Evolutionary conservation across 2,113 vertebrate species (phyloP), one percentile per base, ranked within the genome.

Genomic region (Nerophis lumbriciformis): DNA sequence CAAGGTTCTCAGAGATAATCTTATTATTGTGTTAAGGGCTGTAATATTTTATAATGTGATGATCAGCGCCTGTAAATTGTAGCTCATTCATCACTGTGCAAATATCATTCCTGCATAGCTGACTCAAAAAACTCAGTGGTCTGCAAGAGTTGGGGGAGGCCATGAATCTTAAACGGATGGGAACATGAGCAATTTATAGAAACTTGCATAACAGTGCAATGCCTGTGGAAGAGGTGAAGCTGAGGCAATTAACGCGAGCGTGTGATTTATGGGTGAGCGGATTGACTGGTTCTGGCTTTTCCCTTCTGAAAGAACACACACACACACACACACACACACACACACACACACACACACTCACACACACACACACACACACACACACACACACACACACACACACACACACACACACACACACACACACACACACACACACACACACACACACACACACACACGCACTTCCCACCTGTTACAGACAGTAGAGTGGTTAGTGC

Each of bases 221-320:
- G 67, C 37, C 49, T 50, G 55, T 19, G 19, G 61, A 77, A 71
- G 58, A 80, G 71, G 63, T 45, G 4, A 48, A 73, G 68, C 74
- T 55, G 61, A 77, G 73, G 77, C 78, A 79, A 72, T 75, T 80
- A 48, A 74, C 63, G 51, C 44, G 35, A 75, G 45, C 59, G 67
- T 73, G 80, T 81, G 72, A 84, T 81, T 76, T 81, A 81, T 78
- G 68, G 59, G 9, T 51, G 73, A 82, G 67, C 61, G 73, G 71
- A 78, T 60, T 58, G 66, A 75, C 63, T 44, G 53, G 13, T 54
- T 38, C 53, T 54, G 52, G 38, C 14, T 66, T 71, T 65, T 48
- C 58, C 56, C 51, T 28, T 53, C 44, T 55, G 47, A 48, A 65
- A 58, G 45, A 28, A 28, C 28, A 28, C 28, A 28, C 2, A 28